Evolutionary conservation across 2,888 invertebrate species (phyloP).

Genomic region (Andrena chrysosceles): DNA sequence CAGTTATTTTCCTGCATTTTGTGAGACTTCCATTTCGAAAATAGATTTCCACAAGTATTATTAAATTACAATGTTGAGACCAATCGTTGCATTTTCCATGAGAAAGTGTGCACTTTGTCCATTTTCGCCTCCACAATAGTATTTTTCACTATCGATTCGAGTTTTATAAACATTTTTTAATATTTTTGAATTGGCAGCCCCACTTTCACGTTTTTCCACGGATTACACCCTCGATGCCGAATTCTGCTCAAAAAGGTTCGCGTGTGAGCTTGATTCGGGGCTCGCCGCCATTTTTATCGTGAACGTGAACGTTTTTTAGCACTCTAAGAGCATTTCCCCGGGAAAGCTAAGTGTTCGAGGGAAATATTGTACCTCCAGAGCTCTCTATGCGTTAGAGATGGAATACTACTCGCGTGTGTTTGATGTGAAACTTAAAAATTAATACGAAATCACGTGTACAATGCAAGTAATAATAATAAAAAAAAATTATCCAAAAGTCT

Average conservation of each 20-base stretch:
- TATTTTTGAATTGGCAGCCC: background rate
- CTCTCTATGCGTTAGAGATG: slow-evolving; percentile 30
- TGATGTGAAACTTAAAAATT: slow-evolving; percentile 40
- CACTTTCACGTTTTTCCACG: background rate
- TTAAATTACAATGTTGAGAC: background rate
- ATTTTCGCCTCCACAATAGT: background rate
- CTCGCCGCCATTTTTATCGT: background rate
- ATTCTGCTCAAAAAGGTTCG: slow-evolving; percentile 15
- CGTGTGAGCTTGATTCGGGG: background rate
- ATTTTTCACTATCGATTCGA: background rate
- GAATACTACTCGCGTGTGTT: slow-evolving; percentile 5
- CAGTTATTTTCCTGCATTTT: too few relatives aligned
- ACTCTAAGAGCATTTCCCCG: slow-evolving; percentile 28
- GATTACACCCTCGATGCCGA: background rate
- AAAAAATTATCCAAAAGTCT: background rate
- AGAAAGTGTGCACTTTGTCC: background rate
- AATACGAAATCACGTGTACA: slow-evolving; percentile 37
- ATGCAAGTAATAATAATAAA: slow-evolving; percentile 22
- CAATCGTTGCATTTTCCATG: background rate
- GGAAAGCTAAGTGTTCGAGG: slow-evolving; percentile 12
- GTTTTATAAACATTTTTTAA: background rate
- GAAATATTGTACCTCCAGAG: slow-evolving; percentile 28
- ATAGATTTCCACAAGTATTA: background rate
- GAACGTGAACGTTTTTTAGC: background rate
- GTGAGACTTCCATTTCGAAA: too few relatives aligned